Evolutionary conservation across 64 coral and sea anemone genomes (phyloP).

Genomic region (Montipora sp.): DNA sequence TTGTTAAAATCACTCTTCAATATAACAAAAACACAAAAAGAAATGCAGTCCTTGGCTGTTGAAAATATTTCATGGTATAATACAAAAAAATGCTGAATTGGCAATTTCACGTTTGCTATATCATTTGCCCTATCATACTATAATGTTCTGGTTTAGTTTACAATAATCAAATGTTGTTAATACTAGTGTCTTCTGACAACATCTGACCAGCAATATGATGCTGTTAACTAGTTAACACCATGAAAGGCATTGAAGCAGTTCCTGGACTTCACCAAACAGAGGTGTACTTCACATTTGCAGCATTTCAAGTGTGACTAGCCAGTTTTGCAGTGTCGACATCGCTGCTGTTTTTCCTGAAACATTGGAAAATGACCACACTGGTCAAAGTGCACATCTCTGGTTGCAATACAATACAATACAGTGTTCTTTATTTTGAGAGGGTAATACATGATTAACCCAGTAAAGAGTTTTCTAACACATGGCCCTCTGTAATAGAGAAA

Average conservation of each 20-base stretch:
- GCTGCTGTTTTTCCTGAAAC: background rate
- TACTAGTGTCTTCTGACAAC: background rate
- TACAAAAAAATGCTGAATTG: background rate
- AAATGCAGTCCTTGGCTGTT: background rate
- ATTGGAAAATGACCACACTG: background rate
- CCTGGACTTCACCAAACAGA: background rate
- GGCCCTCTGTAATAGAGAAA: too few species aligned
- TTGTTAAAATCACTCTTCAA: conserved; percentile 12
- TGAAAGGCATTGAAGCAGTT: background rate
- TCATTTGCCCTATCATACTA: conserved; percentile 1
- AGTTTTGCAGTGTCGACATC: background rate
- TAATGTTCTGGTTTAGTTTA: conserved; percentile 4
- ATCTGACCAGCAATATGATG: too few species aligned
- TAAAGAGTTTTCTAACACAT: too few species aligned
- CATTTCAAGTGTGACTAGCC: background rate
- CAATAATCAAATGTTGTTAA: conserved; percentile 1
- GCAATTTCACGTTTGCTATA: background rate
- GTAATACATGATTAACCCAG: too few species aligned
- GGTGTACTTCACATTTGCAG: background rate
- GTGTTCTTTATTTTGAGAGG: too few species aligned
- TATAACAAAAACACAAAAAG: background rate
- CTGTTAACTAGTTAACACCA: background rate
- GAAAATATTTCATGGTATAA: background rate
- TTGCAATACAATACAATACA: too few species aligned
- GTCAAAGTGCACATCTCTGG: background rate